A percentile compares a stretch with the other conserved stretches of the same genome.
Conservation (phyloP, 2,888 invertebrate species). For the Acrocyrtus sp. region DNA sequence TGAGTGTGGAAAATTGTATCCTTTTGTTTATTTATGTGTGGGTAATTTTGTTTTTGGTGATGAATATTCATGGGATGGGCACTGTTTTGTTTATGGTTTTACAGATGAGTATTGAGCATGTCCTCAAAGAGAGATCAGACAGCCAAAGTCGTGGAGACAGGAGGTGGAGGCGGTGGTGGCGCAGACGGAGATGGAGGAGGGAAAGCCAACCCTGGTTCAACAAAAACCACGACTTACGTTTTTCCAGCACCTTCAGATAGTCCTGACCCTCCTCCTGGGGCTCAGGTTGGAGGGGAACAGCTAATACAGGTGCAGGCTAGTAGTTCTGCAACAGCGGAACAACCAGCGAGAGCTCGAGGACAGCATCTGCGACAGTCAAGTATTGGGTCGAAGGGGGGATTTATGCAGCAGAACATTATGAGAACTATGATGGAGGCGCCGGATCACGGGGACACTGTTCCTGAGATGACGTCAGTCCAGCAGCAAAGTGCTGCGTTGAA, state of each 20-base stretch:
- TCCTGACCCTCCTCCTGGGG: slow-evolving; percentile 21
- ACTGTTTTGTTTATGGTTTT: slow-evolving; percentile 33
- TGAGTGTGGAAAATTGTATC: no score
- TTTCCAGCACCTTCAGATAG: slow-evolving; percentile 57
- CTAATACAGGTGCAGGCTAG: neutral
- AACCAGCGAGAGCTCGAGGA: neutral
- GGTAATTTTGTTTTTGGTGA: neutral
- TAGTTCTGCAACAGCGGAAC: slow-evolving; percentile 13
- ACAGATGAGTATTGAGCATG: slow-evolving; percentile 63
- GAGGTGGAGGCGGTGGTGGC: slow-evolving; percentile 24
- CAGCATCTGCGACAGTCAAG: neutral
- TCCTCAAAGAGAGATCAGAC: slow-evolving; percentile 59
- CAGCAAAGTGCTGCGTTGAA: slow-evolving; percentile 24
- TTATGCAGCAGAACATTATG: neutral
- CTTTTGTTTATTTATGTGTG: neutral
- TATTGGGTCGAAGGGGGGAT: neutral
- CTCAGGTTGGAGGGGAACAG: neutral
- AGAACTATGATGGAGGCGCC: neutral
- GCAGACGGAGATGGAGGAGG: slow-evolving; percentile 17
- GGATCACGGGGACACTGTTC: neutral
- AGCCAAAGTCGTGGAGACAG: slow-evolving; percentile 48
- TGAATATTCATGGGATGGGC: neutral
- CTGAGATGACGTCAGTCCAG: neutral
- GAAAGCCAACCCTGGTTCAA: neutral
- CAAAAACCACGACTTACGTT: slow-evolving; percentile 59